Percentiles rank a stretch among this genome's conserved stretches.
These are phyloP conservation scores for Trachythela sp. DNA, from an alignment of 64 coral and sea anemone genomes.

Conservation along the genomic window DNA sequence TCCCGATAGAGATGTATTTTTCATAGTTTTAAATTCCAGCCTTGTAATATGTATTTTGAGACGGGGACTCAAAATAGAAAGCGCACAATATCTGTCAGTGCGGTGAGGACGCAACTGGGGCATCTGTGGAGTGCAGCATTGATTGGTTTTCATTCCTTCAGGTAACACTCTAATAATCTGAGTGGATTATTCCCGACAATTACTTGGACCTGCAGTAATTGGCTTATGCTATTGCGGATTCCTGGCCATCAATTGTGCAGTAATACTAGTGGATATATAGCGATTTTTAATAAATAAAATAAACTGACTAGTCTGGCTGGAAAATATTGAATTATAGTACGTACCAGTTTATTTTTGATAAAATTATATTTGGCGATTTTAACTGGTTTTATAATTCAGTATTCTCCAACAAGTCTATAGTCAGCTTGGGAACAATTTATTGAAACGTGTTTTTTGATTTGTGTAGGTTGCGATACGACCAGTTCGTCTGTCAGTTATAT, in stretches of 20 bases:
- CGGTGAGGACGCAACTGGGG: neutral
- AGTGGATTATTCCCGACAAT: too few species aligned
- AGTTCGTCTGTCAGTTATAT: neutral
- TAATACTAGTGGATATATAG: too few species aligned
- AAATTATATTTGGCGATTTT: too few species aligned
- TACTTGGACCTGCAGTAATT: too few species aligned
- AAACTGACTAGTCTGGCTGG: too few species aligned
- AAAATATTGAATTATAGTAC: too few species aligned
- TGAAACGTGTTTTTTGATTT: neutral
- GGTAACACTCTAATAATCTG: neutral
- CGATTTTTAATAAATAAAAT: too few species aligned
- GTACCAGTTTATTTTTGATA: too few species aligned
- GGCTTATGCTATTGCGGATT: too few species aligned
- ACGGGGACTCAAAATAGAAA: neutral
- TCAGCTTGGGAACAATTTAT: neutral
- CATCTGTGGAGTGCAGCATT: neutral
- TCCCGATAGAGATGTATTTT: neutral
- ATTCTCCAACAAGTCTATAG: too few species aligned
- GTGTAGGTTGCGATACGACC: neutral
- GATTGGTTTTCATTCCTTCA: constrained; percentile 1
- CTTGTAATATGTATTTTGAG: neutral
- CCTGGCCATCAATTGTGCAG: too few species aligned
- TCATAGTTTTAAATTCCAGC: neutral
- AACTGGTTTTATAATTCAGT: too few species aligned
- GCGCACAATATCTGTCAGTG: neutral